Conservation (phyloP, 2,888 invertebrate genomes). For the Limenitis camilla region DNA sequence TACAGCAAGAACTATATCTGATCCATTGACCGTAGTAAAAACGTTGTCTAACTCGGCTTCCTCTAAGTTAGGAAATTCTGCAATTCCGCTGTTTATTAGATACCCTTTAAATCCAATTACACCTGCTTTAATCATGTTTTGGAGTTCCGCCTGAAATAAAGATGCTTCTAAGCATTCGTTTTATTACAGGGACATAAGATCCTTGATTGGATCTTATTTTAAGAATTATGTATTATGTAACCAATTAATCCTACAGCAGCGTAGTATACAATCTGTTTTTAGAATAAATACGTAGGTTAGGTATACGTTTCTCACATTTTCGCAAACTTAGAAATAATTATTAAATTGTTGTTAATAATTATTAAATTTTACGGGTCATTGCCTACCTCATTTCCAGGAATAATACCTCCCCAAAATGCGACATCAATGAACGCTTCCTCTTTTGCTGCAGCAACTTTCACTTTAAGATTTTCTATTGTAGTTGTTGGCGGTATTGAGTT, state of each 20-base stretch:
- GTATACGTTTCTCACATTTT: too few relatives aligned
- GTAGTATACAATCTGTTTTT: too few relatives aligned
- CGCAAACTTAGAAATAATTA: too few relatives aligned
- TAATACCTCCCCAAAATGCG: slow-evolving; percentile 84
- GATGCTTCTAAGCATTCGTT: too few relatives aligned
- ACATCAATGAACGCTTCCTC: slow-evolving; percentile 79
- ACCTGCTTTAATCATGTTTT: slow-evolving; percentile 73
- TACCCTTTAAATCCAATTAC: slow-evolving; percentile 84
- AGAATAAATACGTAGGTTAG: background rate
- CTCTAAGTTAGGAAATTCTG: slow-evolving; percentile 78
- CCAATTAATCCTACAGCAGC: too few relatives aligned
- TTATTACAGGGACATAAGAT: too few relatives aligned
- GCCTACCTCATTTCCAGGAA: slow-evolving; percentile 76
- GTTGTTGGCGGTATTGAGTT: slow-evolving; percentile 83
- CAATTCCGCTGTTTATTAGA: slow-evolving; percentile 76
- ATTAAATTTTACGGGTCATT: too few relatives aligned
- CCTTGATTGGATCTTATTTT: too few relatives aligned
- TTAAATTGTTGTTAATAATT: too few relatives aligned
- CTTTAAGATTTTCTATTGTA: slow-evolving; percentile 72
- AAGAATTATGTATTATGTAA: too few relatives aligned
- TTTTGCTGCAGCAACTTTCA: slow-evolving; percentile 74
- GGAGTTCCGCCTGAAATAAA: slow-evolving; percentile 64
- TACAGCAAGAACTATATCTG: slow-evolving; percentile 78
- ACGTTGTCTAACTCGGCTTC: slow-evolving; percentile 70
- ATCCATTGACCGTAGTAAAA: slow-evolving; percentile 71